phyloP scores from a whole-genome alignment of 2,113 vertebrate species.

The Phoxinus phoxinus region DNA sequence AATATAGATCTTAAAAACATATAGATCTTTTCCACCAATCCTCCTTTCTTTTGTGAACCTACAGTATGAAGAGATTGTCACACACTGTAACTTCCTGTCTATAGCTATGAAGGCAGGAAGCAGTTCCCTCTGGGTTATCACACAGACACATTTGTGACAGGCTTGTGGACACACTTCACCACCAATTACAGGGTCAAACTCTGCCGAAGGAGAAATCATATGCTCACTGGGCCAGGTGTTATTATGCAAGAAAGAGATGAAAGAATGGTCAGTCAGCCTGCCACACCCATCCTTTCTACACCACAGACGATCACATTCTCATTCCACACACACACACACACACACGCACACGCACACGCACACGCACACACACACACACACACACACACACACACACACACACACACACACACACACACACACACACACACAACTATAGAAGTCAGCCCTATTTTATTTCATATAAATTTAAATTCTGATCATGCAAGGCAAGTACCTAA shows the following conservation, averaged over 20 bases:
- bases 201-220: constrained; percentile 36
- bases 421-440: neutral
- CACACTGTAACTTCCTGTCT: neutral
- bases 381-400: neutral
- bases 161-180: constrained; percentile 23
- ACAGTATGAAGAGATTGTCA: neutral
- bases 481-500: neutral
- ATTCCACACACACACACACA: neutral
- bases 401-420: neutral
- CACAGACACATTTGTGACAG: constrained; percentile 9
- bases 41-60: neutral
- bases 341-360: neutral
- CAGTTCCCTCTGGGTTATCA: neutral
- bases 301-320: constrained; percentile 8
- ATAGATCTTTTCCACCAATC: neutral
- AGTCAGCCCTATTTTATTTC: neutral
- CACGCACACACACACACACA: neutral
- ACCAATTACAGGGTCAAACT: constrained; percentile 38
- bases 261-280: constrained; percentile 22
- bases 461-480: neutral
- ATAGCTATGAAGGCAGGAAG: neutral
- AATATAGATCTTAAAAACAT: neutral
- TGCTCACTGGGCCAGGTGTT: constrained; percentile 43
- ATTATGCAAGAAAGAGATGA: constrained; percentile 34
- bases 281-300: constrained; percentile 31